Evolutionary conservation across 2,113 vertebrate species (phyloP).

Genomic region (Oophaga pumilio): DNA sequence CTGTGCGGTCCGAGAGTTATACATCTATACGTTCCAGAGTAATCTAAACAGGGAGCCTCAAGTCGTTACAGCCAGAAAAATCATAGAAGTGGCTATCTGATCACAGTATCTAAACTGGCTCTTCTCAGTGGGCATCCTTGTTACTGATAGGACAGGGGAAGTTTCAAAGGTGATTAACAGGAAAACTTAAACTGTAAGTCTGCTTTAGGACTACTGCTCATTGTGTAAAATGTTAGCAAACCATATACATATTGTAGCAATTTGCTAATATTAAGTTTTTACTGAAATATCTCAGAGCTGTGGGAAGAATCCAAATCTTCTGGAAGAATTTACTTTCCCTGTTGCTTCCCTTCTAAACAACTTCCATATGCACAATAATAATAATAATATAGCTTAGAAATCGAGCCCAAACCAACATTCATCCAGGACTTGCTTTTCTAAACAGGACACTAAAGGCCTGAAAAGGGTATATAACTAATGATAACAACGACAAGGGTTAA

Average conservation of each 20-base stretch:
- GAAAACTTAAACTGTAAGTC: background rate
- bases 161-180: background rate
- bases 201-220: background rate
- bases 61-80: background rate
- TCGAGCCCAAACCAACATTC: no score
- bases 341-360: no score
- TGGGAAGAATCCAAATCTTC: no score
- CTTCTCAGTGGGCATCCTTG: background rate
- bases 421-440: no score
- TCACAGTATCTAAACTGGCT: background rate
- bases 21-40: background rate
- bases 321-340: no score
- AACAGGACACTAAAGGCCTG: no score
- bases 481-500: no score
- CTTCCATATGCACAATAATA: no score
- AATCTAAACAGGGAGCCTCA: background rate
- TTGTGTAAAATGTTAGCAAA: background rate
- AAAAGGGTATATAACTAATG: no score
- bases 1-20: background rate
- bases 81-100: background rate
- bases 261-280: no score
- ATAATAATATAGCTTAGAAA: no score
- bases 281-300: no score
- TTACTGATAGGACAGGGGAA: background rate
- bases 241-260: background rate